Evolutionary conservation across 2,113 vertebrate genomes (phyloP).

Genomic region (Theropithecus gelada): DNA sequence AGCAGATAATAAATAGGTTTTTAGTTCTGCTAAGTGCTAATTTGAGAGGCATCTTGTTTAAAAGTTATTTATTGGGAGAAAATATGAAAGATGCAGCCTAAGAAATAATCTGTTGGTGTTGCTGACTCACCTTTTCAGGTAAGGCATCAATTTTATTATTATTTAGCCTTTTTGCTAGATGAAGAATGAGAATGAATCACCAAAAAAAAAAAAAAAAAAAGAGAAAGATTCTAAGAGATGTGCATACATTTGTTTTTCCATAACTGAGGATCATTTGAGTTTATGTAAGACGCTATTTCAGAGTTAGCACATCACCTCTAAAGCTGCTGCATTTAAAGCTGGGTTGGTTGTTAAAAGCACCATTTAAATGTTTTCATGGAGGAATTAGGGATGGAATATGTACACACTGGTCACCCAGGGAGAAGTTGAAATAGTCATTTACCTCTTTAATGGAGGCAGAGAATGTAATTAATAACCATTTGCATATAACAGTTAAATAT

Average conservation of each 20-base stretch:
- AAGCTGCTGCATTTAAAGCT: slow-evolving; percentile 69
- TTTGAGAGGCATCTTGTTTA: slow-evolving; percentile 14
- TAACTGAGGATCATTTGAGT: slow-evolving; percentile 49
- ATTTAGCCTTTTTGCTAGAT: slow-evolving; percentile 37
- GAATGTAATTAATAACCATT: slow-evolving; percentile 80
- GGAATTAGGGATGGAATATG: slow-evolving; percentile 36
- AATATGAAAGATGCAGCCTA: not conserved
- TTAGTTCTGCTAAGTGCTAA: slow-evolving; percentile 53
- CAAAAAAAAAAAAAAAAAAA: not conserved
- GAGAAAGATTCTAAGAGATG: not conserved
- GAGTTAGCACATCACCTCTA: slow-evolving; percentile 73
- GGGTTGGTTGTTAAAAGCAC: slow-evolving; percentile 74
- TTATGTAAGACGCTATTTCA: slow-evolving; percentile 74
- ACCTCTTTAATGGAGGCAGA: slow-evolving; percentile 80
- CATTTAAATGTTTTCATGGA: slow-evolving; percentile 69
- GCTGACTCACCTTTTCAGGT: slow-evolving; percentile 27
- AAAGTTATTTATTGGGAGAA: not conserved
- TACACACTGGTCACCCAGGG: slow-evolving; percentile 73
- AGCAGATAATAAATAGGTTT: slow-evolving; percentile 11
- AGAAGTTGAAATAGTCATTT: slow-evolving; percentile 83
- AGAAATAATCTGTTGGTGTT: slow-evolving; percentile 24
- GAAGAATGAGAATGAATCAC: slow-evolving; percentile 36
- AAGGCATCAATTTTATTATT: slow-evolving; percentile 53
- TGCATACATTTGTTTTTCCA: not conserved
- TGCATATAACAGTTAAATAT: slow-evolving; percentile 10